Percentiles rank a stretch among this genome's conserved stretches.
These are phyloP conservation scores for Leptoclinus maculatus DNA, from an alignment of 2,797 vertebrate species.

Conservation along the genomic window DNA sequence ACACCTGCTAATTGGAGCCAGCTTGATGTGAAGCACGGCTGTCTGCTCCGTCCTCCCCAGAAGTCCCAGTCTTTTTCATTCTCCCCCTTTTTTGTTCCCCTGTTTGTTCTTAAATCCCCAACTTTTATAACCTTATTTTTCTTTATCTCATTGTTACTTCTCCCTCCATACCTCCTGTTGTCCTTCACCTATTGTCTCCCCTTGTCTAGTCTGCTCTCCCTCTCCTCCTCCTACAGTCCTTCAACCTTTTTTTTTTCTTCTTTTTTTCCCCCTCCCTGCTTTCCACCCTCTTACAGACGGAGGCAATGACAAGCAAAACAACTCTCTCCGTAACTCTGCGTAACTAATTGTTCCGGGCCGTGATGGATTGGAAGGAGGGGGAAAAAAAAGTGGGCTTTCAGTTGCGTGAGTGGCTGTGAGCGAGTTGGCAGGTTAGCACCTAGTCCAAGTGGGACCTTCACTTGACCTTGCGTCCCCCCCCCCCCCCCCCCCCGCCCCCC, in stretches of 20 bases:
- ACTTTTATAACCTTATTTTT: slow-evolving; percentile 37
- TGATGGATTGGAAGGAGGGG: slow-evolving; percentile 75
- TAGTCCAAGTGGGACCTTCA: slow-evolving; percentile 90
- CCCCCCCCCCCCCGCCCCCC: slow-evolving; percentile 26
- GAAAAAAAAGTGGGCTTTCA: slow-evolving; percentile 66
- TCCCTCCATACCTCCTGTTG: slow-evolving; percentile 14
- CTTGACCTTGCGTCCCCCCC: slow-evolving; percentile 78
- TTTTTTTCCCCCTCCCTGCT: slow-evolving; percentile 11
- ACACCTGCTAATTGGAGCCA: slow-evolving; percentile 99
- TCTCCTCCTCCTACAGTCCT: slow-evolving; percentile 8
- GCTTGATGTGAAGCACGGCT: slow-evolving; percentile 87
- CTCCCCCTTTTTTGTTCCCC: slow-evolving; percentile 25
- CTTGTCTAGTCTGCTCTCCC: background rate
- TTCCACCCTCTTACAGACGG: slow-evolving; percentile 83
- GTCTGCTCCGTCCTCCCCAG: slow-evolving; percentile 62
- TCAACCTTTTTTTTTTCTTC: background rate
- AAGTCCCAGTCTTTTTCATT: slow-evolving; percentile 35
- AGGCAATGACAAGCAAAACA: slow-evolving; percentile 66
- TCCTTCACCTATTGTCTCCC: slow-evolving; percentile 44
- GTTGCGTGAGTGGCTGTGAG: slow-evolving; percentile 93
- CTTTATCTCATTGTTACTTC: slow-evolving; percentile 20
- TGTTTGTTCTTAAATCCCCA: slow-evolving; percentile 32
- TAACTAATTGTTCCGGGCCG: slow-evolving; percentile 88
- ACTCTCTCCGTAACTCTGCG: slow-evolving; percentile 78
- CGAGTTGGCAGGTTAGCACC: slow-evolving; percentile 98